A percentile compares a stretch with the other conserved stretches of the same genome.
These are phyloP conservation scores for Chunga burmeisteri DNA, from an alignment of 2,113 vertebrate genomes.

Conservation along the genomic window DNA sequence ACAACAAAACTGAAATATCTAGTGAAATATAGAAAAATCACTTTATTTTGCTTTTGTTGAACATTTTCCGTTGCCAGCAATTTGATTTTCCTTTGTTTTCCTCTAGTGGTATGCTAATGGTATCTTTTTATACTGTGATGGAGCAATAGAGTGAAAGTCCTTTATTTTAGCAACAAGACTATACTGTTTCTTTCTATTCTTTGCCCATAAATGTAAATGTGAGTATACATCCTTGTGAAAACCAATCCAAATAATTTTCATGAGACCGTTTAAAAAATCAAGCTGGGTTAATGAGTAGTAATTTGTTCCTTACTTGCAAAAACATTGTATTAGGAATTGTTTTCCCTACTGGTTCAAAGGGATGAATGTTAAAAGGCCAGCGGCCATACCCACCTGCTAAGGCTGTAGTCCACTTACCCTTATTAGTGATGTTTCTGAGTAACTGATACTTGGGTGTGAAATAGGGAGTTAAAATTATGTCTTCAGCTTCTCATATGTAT, in stretches of 20 bases:
- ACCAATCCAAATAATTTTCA: neutral
- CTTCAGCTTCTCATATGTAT: accelerated
- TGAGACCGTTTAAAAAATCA: neutral
- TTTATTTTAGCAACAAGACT: neutral
- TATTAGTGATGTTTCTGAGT: neutral
- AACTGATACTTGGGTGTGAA: neutral
- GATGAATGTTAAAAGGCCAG: neutral
- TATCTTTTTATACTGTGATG: neutral
- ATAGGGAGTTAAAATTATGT: neutral
- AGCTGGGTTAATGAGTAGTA: neutral
- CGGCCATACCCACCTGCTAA: neutral
- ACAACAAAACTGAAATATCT: neutral
- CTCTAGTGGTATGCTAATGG: neutral
- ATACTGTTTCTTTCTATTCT: neutral
- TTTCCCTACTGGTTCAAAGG: neutral
- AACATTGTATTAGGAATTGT: neutral
- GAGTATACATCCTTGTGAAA: neutral
- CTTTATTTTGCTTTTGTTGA: neutral
- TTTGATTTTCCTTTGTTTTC: slow-evolving; percentile 35
- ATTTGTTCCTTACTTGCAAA: neutral
- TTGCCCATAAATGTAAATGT: neutral
- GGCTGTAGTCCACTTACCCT: neutral
- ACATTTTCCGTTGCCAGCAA: neutral
- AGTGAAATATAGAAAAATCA: neutral
- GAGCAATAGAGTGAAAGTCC: neutral